These are phyloP conservation scores for Adoxophyes honmai DNA, from an alignment of 1,140 invertebrate genomes.

Conservation along the genomic window DNA sequence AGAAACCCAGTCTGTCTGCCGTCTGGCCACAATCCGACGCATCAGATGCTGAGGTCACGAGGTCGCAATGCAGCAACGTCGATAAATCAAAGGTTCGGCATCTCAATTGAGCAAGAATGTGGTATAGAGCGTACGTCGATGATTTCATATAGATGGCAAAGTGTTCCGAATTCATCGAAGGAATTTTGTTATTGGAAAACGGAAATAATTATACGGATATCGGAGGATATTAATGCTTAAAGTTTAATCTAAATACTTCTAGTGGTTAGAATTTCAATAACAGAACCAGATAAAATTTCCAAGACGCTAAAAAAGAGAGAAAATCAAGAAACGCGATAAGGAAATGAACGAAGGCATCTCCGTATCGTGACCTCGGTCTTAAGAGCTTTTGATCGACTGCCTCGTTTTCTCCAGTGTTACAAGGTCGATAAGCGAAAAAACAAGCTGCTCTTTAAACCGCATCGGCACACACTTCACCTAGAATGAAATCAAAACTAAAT, in stretches of 20 bases:
- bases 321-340: no score
- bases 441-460: background rate
- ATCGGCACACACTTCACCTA: background rate
- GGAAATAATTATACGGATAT: no score
- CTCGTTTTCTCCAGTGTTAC: slow-evolving; percentile 1
- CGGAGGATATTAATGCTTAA: no score
- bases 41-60: slow-evolving; percentile 9
- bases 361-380: slow-evolving; percentile 2
- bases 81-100: background rate
- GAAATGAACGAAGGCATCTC: no score
- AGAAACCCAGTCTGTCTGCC: background rate
- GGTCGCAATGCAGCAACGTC: slow-evolving; percentile 11
- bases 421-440: background rate
- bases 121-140: background rate
- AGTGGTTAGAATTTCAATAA: no score
- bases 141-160: background rate
- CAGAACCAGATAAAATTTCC: no score
- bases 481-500: background rate
- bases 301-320: no score
- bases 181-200: no score
- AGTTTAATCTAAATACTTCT: no score
- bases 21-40: background rate
- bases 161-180: no score
- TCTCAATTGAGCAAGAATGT: background rate
- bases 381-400: background rate